phyloP scores from a whole-genome alignment of 2,113 vertebrate genomes.

The Gambusia affinis region DNA sequence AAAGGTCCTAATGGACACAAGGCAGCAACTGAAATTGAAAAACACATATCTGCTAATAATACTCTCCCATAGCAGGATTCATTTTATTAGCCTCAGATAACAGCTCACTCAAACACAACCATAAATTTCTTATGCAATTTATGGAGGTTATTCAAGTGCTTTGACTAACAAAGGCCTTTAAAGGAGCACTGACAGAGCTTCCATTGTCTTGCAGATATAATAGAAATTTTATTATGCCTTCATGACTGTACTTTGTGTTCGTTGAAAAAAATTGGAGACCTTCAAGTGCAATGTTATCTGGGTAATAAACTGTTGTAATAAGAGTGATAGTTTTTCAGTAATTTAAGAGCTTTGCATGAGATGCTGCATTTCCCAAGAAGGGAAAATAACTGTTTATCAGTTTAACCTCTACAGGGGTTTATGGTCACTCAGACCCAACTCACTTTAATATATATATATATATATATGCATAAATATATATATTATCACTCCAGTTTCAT shows the following conservation, averaged over 20 bases:
- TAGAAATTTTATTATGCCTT: constrained; percentile 8
- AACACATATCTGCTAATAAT: constrained; percentile 28
- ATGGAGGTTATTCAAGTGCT: constrained; percentile 24
- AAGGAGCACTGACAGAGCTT: constrained; percentile 6
- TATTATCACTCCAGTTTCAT: background rate
- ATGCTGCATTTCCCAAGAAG: background rate
- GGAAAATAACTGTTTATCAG: background rate
- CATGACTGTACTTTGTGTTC: background rate
- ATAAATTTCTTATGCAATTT: constrained; percentile 3
- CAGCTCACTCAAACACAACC: constrained; percentile 15
- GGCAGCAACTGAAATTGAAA: constrained; percentile 2
- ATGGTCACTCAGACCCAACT: background rate
- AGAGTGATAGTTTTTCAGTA: background rate
- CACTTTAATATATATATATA: no score
- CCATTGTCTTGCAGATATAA: constrained; percentile 12
- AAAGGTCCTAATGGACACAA: constrained; percentile 6
- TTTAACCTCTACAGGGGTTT: background rate
- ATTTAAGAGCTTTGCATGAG: background rate
- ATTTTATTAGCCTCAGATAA: constrained; percentile 47
- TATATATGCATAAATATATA: no score
- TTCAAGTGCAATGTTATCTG: constrained; percentile 1
- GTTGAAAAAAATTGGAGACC: constrained; percentile 2
- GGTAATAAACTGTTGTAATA: constrained; percentile 3
- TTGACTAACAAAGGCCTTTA: constrained; percentile 7
- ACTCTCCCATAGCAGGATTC: constrained; percentile 15